Conservation (phyloP, 2,888 invertebrate species). For the Noctua janthe region DNA sequence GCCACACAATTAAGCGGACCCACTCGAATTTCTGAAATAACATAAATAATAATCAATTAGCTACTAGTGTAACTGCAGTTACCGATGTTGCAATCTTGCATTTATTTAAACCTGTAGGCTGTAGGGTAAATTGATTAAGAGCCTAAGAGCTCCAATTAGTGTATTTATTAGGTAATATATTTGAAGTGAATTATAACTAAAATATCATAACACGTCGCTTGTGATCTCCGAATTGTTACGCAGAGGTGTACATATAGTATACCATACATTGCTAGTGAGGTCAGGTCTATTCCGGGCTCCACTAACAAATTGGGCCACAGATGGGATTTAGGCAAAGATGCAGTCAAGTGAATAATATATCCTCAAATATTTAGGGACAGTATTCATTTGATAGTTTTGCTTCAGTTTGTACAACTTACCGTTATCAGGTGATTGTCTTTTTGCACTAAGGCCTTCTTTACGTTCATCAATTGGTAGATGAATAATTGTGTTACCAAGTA, state of each 20-base stretch:
- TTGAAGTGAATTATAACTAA: background rate
- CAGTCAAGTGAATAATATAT: background rate
- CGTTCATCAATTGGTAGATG: background rate
- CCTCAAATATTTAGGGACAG: background rate
- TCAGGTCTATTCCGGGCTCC: background rate
- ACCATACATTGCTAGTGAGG: no score
- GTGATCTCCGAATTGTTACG: background rate
- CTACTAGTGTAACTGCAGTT: background rate
- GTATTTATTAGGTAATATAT: background rate
- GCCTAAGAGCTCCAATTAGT: background rate
- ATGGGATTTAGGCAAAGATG: background rate
- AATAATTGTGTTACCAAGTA: constrained; percentile 6
- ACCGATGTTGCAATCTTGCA: background rate
- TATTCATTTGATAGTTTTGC: background rate
- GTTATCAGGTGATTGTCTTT: background rate
- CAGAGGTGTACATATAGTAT: no score
- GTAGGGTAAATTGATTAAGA: background rate
- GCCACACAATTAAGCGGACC: background rate
- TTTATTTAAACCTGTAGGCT: background rate
- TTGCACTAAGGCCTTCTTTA: background rate
- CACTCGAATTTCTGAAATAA: constrained; percentile 3
- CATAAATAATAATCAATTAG: background rate
- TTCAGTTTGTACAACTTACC: background rate
- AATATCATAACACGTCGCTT: background rate
- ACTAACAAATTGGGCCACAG: background rate